These are phyloP conservation scores for Nemurella pictetii DNA, from an alignment of 2,888 invertebrate genomes.

Conservation along the genomic window DNA sequence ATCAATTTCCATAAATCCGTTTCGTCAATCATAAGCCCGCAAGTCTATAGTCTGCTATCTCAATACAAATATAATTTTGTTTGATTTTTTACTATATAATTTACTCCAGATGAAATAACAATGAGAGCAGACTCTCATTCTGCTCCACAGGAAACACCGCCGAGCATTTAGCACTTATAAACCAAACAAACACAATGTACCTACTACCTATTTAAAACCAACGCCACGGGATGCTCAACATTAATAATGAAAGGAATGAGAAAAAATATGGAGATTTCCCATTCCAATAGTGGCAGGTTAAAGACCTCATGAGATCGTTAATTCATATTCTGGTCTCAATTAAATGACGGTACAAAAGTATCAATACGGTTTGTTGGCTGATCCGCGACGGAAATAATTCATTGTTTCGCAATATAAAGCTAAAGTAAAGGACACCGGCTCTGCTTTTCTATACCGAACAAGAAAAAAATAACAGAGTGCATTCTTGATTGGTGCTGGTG, in stretches of 20 bases:
- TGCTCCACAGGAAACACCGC: neutral
- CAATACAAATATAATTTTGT: neutral
- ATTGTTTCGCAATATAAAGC: neutral
- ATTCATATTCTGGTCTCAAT: slow-evolving; percentile 13
- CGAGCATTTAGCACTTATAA: neutral
- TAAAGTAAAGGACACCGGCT: neutral
- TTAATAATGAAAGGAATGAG: neutral
- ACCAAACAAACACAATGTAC: neutral
- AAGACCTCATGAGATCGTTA: neutral
- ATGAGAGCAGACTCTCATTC: neutral
- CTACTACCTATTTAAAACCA: neutral
- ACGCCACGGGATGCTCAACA: neutral
- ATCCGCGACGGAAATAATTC: neutral
- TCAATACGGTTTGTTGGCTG: neutral
- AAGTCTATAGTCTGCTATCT: neutral
- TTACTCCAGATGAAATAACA: neutral
- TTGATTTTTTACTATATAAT: neutral
- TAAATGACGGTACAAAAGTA: neutral
- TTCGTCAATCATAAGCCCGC: neutral
- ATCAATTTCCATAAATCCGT: neutral
- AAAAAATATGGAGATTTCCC: slow-evolving; percentile 15
- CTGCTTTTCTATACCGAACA: too few relatives aligned
- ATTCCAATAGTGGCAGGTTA: slow-evolving; percentile 1
- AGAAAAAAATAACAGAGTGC: too few relatives aligned
- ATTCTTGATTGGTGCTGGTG: too few relatives aligned